Conservation (phyloP, 2,797 vertebrate genomes). For the Galago senegalensis region DNA sequence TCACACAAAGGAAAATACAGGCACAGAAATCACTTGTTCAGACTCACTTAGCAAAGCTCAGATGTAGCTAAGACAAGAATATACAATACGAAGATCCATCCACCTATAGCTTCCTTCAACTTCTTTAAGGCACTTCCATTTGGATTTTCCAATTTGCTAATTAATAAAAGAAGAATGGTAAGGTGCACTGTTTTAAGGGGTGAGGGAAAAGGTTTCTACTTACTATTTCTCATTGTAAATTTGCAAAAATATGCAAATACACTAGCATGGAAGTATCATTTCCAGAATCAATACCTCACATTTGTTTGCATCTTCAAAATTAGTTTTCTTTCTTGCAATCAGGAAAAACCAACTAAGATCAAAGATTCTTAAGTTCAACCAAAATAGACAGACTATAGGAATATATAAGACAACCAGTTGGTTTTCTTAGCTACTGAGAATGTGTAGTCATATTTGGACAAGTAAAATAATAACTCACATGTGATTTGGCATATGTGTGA, state of each 20-base stretch:
- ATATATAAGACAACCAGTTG: neutral
- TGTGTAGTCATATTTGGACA: neutral
- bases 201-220: neutral
- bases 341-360: neutral
- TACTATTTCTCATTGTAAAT: neutral
- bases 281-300: neutral
- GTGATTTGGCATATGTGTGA: neutral
- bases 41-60: neutral
- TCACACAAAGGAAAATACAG: constrained; percentile 46
- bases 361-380: constrained; percentile 3
- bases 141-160: neutral
- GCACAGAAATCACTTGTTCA: neutral
- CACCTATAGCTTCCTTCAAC: neutral
- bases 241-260: neutral
- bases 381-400: neutral
- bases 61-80: neutral
- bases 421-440: constrained; percentile 41
- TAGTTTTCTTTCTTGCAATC: constrained; percentile 30
- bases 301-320: constrained; percentile 55
- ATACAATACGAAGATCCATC: neutral
- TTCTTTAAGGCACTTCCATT: neutral
- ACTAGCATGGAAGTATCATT: neutral
- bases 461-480: neutral
- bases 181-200: neutral
- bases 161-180: constrained; percentile 5